phyloP scores from a whole-genome alignment of 1,140 invertebrate genomes.

The Cardiocondyla obscurior region DNA sequence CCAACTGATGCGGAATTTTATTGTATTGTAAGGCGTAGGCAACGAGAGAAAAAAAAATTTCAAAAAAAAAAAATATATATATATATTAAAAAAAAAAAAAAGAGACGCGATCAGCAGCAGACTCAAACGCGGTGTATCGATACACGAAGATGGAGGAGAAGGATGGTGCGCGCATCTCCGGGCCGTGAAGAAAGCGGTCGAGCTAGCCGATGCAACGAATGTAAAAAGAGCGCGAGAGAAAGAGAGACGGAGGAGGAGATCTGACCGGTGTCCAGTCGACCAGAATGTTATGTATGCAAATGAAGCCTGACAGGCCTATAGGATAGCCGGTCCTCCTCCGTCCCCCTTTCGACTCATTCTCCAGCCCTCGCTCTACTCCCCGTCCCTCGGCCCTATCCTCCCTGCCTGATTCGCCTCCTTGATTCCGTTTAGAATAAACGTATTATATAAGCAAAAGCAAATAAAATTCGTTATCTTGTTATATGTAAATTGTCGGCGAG shows the following conservation, averaged over 20 bases:
- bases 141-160: conserved; percentile 66
- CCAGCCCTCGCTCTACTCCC: conserved; percentile 56
- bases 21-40: not conserved
- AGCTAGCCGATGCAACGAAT: conserved; percentile 53
- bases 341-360: conserved; percentile 64
- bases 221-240: conserved; percentile 22
- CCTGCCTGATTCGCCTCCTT: conserved; percentile 56
- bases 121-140: conserved; percentile 61
- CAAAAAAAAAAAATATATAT: not conserved
- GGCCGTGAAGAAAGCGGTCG: conserved; percentile 69
- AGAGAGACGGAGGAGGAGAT: conserved; percentile 68
- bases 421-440: conserved; percentile 78
- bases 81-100: no score
- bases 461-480: conserved; percentile 82
- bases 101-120: conserved; percentile 46
- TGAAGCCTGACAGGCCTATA: conserved; percentile 81
- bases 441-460: conserved; percentile 78
- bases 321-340: conserved; percentile 68
- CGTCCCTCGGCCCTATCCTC: conserved; percentile 50
- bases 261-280: conserved; percentile 82
- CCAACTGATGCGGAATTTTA: conserved; percentile 23
- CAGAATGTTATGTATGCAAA: conserved; percentile 85
- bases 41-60: not conserved
- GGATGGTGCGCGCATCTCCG: conserved; percentile 59
- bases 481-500: conserved; percentile 77